Evolutionary conservation across 2,888 invertebrate genomes (phyloP), one percentile per base, ranked within the genome.

Genomic region (Branchipolynoe longqiensis): DNA sequence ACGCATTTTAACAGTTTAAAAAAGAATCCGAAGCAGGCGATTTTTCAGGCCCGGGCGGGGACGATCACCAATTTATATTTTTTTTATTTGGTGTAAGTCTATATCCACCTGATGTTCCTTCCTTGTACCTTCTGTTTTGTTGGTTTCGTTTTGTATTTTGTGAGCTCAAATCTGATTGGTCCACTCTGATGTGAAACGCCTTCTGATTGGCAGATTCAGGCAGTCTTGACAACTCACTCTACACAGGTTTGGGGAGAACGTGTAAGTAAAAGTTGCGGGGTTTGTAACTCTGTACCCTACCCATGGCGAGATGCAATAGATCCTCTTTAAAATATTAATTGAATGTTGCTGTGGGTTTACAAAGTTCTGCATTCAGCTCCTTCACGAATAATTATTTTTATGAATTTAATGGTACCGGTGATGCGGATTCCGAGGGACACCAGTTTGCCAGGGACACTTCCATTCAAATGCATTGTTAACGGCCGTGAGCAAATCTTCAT

Each of bases 131-230:
- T 12, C 48, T 48, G 8, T 48, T 8, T 48, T 12, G 48, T 48
- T 12, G 18, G 48, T 12, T 8, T 48, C 8, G 18, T 8, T 48
- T 8, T 12, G 48, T 48, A 12, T 18, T 58, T 58, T 58, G 12
- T 8, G 12, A 58, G 25, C 58, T 58, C 18, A 48, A 58, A 58
- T 8, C n/a, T 58, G 14, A 58, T 58, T 58, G 58, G 58, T n/a
- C n/a, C 12, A 58, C 12, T 18, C 18, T 25, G 2, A 69, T 78
- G 12, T 78, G 31, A 3, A 41, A 25, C 28, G n/a, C 78, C 41
- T 78, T 78, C 28, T 78, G 78, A 78, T 78, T 78, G 78, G 48
- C 78, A 78, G 78, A 78, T 78, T 31, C 78, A 78, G 31, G 78
- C 78, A 78, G 48, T 78, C 3, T 48, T 28, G 22, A 28, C 48